Evolutionary conservation across 2,888 invertebrate genomes (phyloP), one percentile per base, ranked within the genome.

Genomic region (Perizoma affinitatum): DNA sequence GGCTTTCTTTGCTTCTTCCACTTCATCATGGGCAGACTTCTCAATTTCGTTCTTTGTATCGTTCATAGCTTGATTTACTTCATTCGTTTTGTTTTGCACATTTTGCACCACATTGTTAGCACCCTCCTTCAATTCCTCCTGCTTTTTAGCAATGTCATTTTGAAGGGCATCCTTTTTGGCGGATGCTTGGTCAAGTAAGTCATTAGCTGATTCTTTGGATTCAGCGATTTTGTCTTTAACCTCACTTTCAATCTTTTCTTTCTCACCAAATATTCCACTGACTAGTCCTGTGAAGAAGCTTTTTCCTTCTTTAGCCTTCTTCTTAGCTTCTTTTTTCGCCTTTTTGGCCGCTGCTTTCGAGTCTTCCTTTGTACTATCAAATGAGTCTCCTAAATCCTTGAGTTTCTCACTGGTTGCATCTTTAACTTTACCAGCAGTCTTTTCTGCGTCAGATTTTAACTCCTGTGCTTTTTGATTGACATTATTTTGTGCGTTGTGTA

Each of bases 241-340:
- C 63, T 87, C 89, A 59, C 84, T 84, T 73, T 92, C 91, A 5
- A 90, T 69, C 73, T 91, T 91, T 22, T 92, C 92, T 70, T 91
- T 92, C 56, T 90, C 89, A 6, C 90, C 90, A 55, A 90, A 90
- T 41, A 92, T 88, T 57, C 89, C 91, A 5, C 88, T 86, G 2
- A 91, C 90, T 43, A 92, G 71, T 11, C 92, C 91, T 7, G 89
- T 83, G 43, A 92, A 86, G 69, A 92, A 92, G 67, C 80, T 86
- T 63, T 92, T 91, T 4, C 91, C 86, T 76, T 91, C 88, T 69
- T 91, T 91, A 10, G 86, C 82, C 61, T 90, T 90, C 72, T 91
- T 89, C 66, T 90, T 89, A 0, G 80, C 83, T 74, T 88, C 86
- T 43, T 83, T 79, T 69, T 84, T 86, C 3, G 80, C 80, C 63